A percentile compares a stretch with the other conserved stretches of the same genome.
Conservation (phyloP, 2,113 vertebrate genomes). For the Neomonachus schauinslandi region DNA sequence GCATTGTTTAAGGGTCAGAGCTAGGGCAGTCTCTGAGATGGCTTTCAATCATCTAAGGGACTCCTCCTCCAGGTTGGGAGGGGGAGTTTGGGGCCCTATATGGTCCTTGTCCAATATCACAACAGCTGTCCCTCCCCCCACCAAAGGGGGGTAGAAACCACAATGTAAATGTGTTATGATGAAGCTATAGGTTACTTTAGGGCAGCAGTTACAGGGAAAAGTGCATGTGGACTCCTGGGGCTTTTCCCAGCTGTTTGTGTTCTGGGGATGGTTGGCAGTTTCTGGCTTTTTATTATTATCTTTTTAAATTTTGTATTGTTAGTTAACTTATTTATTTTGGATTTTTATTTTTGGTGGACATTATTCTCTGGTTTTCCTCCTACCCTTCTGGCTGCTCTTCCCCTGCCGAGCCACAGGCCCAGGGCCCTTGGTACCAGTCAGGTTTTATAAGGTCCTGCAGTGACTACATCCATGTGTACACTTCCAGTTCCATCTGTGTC, state of each 20-base stretch:
- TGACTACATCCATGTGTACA: no score
- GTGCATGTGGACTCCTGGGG: neutral
- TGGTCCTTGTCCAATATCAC: neutral
- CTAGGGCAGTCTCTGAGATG: neutral
- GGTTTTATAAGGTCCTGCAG: neutral
- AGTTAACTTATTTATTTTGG: neutral
- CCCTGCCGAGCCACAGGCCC: no score
- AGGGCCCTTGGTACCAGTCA: neutral
- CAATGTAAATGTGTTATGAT: neutral
- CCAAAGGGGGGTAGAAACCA: neutral
- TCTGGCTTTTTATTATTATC: neutral
- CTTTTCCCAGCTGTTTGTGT: neutral
- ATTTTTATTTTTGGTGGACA: neutral
- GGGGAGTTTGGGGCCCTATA: neutral
- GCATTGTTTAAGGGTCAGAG: neutral
- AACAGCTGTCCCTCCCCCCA: neutral
- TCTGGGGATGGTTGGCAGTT: neutral
- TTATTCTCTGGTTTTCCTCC: neutral
- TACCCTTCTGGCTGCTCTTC: neutral
- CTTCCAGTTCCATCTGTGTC: neutral
- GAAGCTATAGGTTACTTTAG: neutral
- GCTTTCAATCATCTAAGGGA: neutral
- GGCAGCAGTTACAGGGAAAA: neutral
- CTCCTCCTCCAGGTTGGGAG: neutral
- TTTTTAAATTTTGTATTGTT: neutral